Base-by-base conservation (phyloP, 2,113 vertebrate species). In the Donacobius atricapilla region DNA sequence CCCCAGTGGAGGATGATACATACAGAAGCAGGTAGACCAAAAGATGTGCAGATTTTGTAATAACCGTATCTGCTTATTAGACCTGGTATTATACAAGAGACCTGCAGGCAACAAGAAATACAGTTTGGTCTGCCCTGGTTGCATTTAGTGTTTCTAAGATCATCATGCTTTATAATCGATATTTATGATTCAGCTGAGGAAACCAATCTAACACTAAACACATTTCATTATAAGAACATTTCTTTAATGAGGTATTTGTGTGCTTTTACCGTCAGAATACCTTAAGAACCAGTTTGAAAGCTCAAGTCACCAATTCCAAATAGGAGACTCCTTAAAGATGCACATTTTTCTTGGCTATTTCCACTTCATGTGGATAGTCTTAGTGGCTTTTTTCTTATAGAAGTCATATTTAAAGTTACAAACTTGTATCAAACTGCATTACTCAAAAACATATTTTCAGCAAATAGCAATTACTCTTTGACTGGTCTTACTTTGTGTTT, bases 21-120 rank as follows among this genome's bases (percentile, higher is more conserved):
- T 82, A 76, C 35, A 79, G 84, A 76, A 91, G 54, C 61, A 91
- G 75, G 87, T 54, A 95, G 84, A 87, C 89, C 56, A 95, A 89
- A 91, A 76, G n/a, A 84, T 60, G 28, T 23, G 40, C 44, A 70
- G 86, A 87, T 70, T 92, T 93, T 79, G 40, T 95, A 93, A 94
- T 69, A 83, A 93, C 15, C 28, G 57, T 56, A 69, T 77, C 61
- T 87, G 48, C 6, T 1, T 84, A 54, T 64, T 83, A 64, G 44
- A 72, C 61, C 28, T 65, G 53, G 15, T 61, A 57, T 82, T 82
- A 64, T 45, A 75, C 37, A 64, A 76, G 57, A 92, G 25, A 53
- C 56, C 65, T 71, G 65, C 12, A 72, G 61, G 78, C 84, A 94
- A 69, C 27, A 71, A 86, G 56, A 94, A 92, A 92, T 44, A 58